These are phyloP conservation scores for Slavum lentiscoides DNA, from an alignment of 2,888 invertebrate genomes.

Conservation along the genomic window DNA sequence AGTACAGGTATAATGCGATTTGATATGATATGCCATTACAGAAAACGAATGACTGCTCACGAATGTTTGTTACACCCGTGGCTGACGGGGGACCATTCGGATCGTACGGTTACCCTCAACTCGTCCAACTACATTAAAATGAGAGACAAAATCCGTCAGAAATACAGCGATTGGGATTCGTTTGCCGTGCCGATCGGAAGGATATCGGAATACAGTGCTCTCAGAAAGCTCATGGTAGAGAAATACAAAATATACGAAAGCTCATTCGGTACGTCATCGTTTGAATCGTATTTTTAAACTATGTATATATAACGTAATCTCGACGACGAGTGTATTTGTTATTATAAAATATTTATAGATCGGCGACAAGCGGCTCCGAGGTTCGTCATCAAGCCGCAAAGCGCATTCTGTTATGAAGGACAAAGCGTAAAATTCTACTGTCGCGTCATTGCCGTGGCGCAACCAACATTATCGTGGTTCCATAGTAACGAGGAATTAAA, in stretches of 20 bases:
- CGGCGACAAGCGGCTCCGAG: constrained; percentile 96
- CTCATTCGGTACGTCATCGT: constrained; percentile 75
- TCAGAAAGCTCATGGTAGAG: constrained; percentile 91
- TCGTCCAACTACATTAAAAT: constrained; percentile 83
- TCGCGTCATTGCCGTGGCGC: constrained; percentile 90
- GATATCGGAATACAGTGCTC: constrained; percentile 94
- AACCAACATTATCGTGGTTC: constrained; percentile 94
- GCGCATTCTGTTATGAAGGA: constrained; percentile 94
- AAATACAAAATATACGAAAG: constrained; percentile 96
- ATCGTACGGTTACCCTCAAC: constrained; percentile 76
- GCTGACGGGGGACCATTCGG: constrained; percentile 85
- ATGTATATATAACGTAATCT: too few species aligned
- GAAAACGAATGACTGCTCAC: constrained; percentile 96
- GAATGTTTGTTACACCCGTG: constrained; percentile 95
- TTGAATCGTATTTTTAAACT: too few species aligned
- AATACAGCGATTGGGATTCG: constrained; percentile 79
- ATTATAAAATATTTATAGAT: constrained; percentile 65
- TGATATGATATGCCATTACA: constrained; percentile 59
- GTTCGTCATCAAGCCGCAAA: constrained; percentile 95
- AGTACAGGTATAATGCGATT: too few species aligned
- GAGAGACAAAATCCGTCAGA: constrained; percentile 82
- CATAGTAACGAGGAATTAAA: constrained; percentile 89
- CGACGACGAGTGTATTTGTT: too few species aligned
- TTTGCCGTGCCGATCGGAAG: constrained; percentile 93
- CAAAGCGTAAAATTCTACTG: constrained; percentile 97